These are phyloP conservation scores for Dromius quadrimaculatus DNA, from an alignment of 2,888 invertebrate genomes.

Conservation along the genomic window DNA sequence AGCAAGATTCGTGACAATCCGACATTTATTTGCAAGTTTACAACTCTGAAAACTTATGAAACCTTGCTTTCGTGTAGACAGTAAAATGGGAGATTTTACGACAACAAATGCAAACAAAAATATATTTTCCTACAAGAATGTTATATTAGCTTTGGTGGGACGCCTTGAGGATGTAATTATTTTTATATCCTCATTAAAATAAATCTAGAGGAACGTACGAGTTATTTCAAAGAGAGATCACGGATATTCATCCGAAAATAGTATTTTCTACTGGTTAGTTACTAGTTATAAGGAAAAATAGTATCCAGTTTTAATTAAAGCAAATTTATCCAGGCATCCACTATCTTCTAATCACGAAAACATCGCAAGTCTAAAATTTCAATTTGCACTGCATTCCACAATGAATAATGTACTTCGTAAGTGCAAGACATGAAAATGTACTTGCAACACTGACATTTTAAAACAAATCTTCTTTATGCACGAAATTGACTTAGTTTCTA, in stretches of 20 bases:
- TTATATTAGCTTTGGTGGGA: not conserved
- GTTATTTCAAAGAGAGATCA: not conserved
- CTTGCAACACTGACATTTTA: not conserved
- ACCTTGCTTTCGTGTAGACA: constrained; percentile 14
- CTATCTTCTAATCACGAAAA: not conserved
- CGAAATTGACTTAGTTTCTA: too few relatives aligned
- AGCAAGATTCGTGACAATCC: constrained; percentile 27
- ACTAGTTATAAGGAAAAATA: constrained; percentile 4
- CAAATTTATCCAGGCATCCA: not conserved
- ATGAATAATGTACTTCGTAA: not conserved
- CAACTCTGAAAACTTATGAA: constrained; percentile 10
- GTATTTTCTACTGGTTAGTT: not conserved
- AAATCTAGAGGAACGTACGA: not conserved
- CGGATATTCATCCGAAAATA: not conserved
- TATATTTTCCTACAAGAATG: not conserved
- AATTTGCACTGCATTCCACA: too few relatives aligned
- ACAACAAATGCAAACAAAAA: constrained; percentile 6
- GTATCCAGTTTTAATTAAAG: not conserved
- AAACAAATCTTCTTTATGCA: too few relatives aligned
- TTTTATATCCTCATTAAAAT: constrained; percentile 1
- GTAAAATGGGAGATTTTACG: constrained; percentile 30
- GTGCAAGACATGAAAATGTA: not conserved
- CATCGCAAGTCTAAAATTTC: not conserved
- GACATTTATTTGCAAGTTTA: constrained; percentile 21
- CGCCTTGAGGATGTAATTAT: too few relatives aligned